Conservation (phyloP, 1,140 invertebrate species). For the Archegozetes longisetosus region DNA sequence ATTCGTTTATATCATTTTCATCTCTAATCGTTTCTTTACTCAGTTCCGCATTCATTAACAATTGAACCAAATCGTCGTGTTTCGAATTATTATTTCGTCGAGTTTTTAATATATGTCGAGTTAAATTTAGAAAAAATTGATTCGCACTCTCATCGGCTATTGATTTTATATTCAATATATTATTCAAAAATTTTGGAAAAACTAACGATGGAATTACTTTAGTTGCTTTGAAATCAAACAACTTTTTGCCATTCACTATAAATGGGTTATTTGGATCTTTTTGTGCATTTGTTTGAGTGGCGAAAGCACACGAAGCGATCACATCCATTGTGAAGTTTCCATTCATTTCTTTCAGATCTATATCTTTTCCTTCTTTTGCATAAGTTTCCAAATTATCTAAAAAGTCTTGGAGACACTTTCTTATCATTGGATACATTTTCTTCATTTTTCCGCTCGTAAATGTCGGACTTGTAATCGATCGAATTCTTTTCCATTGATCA, state of each 20-base stretch:
- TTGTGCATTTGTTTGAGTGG: constrained; percentile 36
- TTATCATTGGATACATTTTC: constrained; percentile 28
- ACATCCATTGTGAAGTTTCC: constrained; percentile 34
- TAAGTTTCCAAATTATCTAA: neutral
- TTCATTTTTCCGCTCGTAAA: constrained; percentile 42
- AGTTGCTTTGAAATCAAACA: constrained; percentile 19
- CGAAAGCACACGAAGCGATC: constrained; percentile 39
- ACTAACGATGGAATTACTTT: neutral
- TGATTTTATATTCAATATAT: no score
- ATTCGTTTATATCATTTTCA: no score
- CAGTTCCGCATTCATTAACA: no score
- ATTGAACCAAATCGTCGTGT: no score
- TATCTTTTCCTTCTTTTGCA: neutral
- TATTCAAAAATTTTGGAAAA: no score
- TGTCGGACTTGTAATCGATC: constrained; percentile 39
- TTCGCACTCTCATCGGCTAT: no score
- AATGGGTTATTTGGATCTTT: constrained; percentile 31
- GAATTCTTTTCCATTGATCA: constrained; percentile 37
- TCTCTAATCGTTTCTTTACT: no score
- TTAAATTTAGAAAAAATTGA: no score
- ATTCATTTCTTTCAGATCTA: neutral
- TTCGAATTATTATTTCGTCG: no score
- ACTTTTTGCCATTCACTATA: constrained; percentile 22
- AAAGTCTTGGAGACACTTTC: neutral
- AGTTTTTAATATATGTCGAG: no score